These are phyloP conservation scores for Sebastes iracundus DNA, from an alignment of 2,797 vertebrate species.

Conservation along the genomic window DNA sequence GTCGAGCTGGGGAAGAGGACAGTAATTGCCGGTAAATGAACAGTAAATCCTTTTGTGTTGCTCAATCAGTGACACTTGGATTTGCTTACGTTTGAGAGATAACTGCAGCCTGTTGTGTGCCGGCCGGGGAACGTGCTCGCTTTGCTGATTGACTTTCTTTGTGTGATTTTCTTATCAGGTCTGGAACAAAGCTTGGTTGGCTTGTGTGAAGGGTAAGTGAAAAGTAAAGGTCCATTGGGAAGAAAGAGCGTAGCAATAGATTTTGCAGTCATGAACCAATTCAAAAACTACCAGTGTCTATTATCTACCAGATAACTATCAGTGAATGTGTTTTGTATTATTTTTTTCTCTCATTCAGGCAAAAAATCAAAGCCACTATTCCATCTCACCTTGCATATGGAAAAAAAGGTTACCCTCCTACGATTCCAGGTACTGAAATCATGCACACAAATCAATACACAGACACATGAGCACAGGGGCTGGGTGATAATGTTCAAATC, in stretches of 20 bases:
- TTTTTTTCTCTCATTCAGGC: slow-evolving; percentile 75
- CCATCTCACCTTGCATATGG: slow-evolving; percentile 94
- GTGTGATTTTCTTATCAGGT: slow-evolving; percentile 78
- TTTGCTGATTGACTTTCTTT: slow-evolving; percentile 33
- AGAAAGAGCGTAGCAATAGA: neutral
- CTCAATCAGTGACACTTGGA: neutral
- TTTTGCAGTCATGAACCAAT: neutral
- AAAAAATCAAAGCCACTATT: slow-evolving; percentile 94
- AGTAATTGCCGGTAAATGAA: slow-evolving; percentile 89
- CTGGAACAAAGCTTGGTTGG: slow-evolving; percentile 94
- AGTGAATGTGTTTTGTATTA: slow-evolving; percentile 7
- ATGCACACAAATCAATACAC: neutral
- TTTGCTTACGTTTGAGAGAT: neutral
- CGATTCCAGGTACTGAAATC: slow-evolving; percentile 88
- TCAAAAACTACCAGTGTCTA: neutral
- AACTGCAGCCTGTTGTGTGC: neutral
- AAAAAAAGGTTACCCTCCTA: slow-evolving; percentile 93
- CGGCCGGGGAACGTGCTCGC: neutral
- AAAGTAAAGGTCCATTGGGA: neutral
- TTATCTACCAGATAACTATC: no score
- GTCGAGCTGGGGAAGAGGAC: slow-evolving; percentile 96
- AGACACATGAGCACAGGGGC: neutral
- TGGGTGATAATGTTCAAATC: neutral
- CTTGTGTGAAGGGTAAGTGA: slow-evolving; percentile 94
- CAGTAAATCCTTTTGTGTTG: neutral